A percentile compares a stretch with the other conserved stretches of the same genome.
Evolutionary conservation across 2,888 invertebrate species (phyloP).

Genomic region (Drosophila anomalata): DNA sequence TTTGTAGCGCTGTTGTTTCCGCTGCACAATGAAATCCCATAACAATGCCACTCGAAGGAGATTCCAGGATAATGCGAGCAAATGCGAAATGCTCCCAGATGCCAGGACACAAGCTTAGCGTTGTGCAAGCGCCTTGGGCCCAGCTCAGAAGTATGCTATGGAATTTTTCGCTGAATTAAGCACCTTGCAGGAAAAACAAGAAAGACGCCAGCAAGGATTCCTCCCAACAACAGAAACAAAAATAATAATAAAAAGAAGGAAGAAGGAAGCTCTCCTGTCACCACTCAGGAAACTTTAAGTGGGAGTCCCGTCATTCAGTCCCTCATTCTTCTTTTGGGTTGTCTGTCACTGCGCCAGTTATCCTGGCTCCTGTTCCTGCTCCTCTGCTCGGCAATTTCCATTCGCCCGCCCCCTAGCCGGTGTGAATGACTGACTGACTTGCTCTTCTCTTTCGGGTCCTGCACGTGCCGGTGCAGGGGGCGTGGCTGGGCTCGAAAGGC

Average conservation of each 20-base stretch:
- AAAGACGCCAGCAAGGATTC: neutral
- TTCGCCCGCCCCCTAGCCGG: slow-evolving; percentile 32
- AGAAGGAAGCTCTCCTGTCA: slow-evolving; percentile 23
- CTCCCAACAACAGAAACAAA: neutral
- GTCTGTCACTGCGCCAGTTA: neutral
- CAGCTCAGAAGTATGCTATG: slow-evolving; percentile 5
- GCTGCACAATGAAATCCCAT: neutral
- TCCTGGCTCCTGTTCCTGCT: neutral
- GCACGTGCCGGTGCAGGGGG: slow-evolving; percentile 59
- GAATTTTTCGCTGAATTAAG: slow-evolving; percentile 18
- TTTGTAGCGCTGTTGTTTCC: neutral
- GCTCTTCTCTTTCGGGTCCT: slow-evolving; percentile 12
- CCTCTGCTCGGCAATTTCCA: slow-evolving; percentile 12
- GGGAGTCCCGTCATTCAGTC: slow-evolving; percentile 10
- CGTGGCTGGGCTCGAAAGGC: slow-evolving; percentile 19
- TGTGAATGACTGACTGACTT: slow-evolving; percentile 65
- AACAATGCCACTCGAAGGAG: slow-evolving; percentile 14
- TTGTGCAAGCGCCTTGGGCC: slow-evolving; percentile 8
- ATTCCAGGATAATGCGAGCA: slow-evolving; percentile 1
- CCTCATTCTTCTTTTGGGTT: neutral
- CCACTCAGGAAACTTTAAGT: slow-evolving; percentile 33
- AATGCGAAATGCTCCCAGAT: slow-evolving; percentile 7
- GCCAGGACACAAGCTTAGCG: slow-evolving; percentile 7
- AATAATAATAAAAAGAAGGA: neutral
- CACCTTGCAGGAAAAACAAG: slow-evolving; percentile 2